Base-by-base conservation (phyloP, 2,797 vertebrate genomes). In the Sebastes matsubarae region DNA sequence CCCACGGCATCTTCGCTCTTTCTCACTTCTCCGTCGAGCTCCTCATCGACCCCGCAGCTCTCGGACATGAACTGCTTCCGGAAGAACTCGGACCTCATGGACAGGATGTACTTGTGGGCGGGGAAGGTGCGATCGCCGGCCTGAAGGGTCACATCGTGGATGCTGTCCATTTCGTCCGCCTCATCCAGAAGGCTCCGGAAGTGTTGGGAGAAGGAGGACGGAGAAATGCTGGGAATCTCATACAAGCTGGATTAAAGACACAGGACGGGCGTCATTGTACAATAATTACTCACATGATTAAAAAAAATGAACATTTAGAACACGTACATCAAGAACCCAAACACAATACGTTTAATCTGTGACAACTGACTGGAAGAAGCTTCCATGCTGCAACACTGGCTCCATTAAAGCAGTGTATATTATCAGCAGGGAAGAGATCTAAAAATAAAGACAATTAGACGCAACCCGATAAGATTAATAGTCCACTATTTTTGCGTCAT, bases 91-190 rank as follows among this genome's bases (percentile, higher is more conserved):
- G 97, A 99, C 85, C 96, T 96, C 84, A 92, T 92, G 46, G 98
- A 96, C 85, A 99, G 92, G 88, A 99, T 95, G 88, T 98, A 99
- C 90, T 97, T 99, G 93, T 99, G 98, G 16, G 96, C 95, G 0
- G 97, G 95, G 82, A 98, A 99, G 80, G 94, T 93, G 87, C 96
- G 97, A 72, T 95, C 89, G n/a, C 96, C 97, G 10, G 98, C 96
- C 92, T 98, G 97, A 76, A 99, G 97, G 24, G 97, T 97, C 83
- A 98, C 97, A 68, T 99, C 98, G 12, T 99, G 98, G 88, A 99
- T 98, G 90, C 77, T 97, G 94, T 99, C 98, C 72, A 91, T 98
- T 93, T 99, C 98, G 72, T 98, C 97, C 0, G 97, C 96, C 86
- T 98, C 97, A 7, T 95, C 90, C 88, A 99, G 87, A 55, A 99